These are phyloP conservation scores for Stegastes partitus DNA, from an alignment of 2,113 vertebrate genomes.

Conservation along the genomic window DNA sequence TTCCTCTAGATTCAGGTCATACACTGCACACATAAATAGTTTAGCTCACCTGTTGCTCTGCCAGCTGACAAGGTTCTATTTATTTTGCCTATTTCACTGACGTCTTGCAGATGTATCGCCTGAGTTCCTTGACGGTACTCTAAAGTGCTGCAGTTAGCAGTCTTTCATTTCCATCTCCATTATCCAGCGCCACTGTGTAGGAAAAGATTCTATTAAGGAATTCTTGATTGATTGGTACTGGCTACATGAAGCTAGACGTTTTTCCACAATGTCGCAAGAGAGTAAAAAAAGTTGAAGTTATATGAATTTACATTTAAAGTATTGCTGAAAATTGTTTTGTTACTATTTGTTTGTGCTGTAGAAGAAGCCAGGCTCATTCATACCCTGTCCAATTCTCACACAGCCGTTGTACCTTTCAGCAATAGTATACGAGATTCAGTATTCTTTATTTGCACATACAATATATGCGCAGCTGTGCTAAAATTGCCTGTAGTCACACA, in stretches of 20 bases:
- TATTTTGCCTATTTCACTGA: background rate
- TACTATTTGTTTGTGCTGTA: no score
- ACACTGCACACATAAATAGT: background rate
- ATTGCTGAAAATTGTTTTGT: no score
- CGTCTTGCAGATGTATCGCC: no score
- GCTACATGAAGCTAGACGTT: background rate
- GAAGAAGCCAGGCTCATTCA: no score
- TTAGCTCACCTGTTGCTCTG: background rate
- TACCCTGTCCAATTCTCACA: no score
- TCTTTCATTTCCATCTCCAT: background rate
- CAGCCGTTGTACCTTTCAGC: no score
- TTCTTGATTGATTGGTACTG: background rate
- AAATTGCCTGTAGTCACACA: no score
- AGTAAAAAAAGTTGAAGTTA: no score
- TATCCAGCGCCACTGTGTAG: background rate
- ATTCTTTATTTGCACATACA: no score
- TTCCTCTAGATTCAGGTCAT: constrained; percentile 45
- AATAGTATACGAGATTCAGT: no score
- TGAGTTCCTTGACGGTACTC: background rate
- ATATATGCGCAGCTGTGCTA: no score
- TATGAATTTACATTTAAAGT: constrained; percentile 8
- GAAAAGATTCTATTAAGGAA: background rate
- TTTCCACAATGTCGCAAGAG: background rate
- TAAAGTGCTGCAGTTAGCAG: no score
- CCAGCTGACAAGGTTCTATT: background rate